A percentile compares a stretch with the other conserved stretches of the same genome.
phyloP scores from a whole-genome alignment of 2,888 invertebrate species.

The Iphiclides podalirius region DNA sequence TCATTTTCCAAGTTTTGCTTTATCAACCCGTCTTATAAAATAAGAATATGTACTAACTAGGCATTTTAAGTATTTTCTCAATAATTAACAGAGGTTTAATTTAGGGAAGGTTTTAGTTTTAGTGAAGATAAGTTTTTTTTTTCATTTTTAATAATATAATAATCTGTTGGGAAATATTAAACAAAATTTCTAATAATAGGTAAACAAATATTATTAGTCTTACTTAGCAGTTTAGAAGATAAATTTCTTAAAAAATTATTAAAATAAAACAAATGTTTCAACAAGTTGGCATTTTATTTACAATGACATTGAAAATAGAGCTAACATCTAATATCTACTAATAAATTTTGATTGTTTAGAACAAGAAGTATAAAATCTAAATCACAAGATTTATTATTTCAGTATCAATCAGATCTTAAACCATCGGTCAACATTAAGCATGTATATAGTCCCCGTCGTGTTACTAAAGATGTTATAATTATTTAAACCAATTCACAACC shows the following conservation, averaged over 20 bases:
- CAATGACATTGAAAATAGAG: conserved; percentile 80
- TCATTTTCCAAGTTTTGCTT: too few relatives aligned
- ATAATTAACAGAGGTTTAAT: too few relatives aligned
- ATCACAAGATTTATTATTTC: conserved; percentile 73
- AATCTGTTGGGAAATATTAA: too few relatives aligned
- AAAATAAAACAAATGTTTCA: conserved; percentile 65
- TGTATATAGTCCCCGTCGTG: conserved; percentile 37
- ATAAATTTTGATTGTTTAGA: conserved; percentile 78
- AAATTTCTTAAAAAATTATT: too few relatives aligned
- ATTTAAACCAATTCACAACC: conserved; percentile 49
- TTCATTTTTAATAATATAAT: too few relatives aligned
- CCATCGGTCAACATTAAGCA: conserved; percentile 33
- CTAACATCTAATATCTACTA: conserved; percentile 78
- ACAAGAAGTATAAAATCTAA: conserved; percentile 81
- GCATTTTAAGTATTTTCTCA: too few relatives aligned
- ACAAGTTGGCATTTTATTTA: conserved; percentile 82
- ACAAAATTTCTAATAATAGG: too few relatives aligned
- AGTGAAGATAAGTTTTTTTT: too few relatives aligned
- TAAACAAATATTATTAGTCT: too few relatives aligned
- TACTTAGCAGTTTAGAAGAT: too few relatives aligned
- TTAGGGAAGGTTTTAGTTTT: too few relatives aligned
- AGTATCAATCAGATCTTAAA: conserved; percentile 69
- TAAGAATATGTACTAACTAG: not conserved
- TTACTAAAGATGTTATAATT: conserved; percentile 30
- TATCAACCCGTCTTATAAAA: too few relatives aligned